Percentiles rank a stretch among this genome's conserved stretches.
These are phyloP conservation scores for Odontocerum albicorne DNA, from an alignment of 2,888 invertebrate species.

Conservation along the genomic window DNA sequence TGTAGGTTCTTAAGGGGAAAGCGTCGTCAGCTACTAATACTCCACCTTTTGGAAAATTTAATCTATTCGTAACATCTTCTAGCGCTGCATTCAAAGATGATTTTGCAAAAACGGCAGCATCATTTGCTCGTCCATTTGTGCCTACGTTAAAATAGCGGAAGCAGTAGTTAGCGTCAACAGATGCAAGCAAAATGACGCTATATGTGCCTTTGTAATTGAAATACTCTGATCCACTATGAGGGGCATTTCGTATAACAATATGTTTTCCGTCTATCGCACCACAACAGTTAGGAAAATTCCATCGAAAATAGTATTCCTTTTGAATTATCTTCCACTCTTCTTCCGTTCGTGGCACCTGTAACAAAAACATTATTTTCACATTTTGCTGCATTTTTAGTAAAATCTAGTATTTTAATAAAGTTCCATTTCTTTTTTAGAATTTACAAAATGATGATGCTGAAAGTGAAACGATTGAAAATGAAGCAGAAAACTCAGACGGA, in stretches of 20 bases:
- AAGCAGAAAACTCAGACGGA: too few relatives aligned
- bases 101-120: neutral
- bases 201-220: constrained; percentile 37
- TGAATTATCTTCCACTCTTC: constrained; percentile 36
- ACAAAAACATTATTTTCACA: constrained; percentile 4
- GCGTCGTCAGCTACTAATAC: constrained; percentile 6
- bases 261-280: constrained; percentile 40
- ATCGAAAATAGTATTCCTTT: constrained; percentile 29
- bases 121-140: constrained; percentile 31
- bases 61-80: neutral
- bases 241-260: constrained; percentile 35
- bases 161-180: constrained; percentile 37
- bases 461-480: too few relatives aligned
- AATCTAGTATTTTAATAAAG: too few relatives aligned
- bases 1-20: constrained; percentile 27
- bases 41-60: constrained; percentile 3
- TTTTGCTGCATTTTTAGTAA: too few relatives aligned
- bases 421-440: too few relatives aligned
- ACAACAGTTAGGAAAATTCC: constrained; percentile 38
- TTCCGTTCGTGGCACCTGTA: constrained; percentile 29
- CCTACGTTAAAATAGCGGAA: constrained; percentile 36
- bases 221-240: constrained; percentile 28
- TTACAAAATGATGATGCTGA: too few relatives aligned
- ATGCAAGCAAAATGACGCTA: constrained; percentile 38
- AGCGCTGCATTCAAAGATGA: neutral